Percentiles rank a stretch among this genome's conserved stretches.
Evolutionary conservation across 1,140 invertebrate species (phyloP).

Genomic region (Akabosia matsudoensis): DNA sequence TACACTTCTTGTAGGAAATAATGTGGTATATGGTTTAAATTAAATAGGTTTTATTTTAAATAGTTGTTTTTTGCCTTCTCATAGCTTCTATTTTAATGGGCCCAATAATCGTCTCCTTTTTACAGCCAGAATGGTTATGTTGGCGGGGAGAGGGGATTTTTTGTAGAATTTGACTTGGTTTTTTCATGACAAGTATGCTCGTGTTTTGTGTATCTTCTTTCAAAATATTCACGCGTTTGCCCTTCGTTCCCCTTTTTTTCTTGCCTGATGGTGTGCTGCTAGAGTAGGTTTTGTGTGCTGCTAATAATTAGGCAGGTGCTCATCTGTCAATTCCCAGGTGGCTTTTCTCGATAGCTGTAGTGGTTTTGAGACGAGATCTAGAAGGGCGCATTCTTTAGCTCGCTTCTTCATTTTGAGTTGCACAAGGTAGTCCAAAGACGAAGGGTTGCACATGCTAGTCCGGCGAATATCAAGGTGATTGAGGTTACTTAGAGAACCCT

Average conservation of each 20-base stretch:
- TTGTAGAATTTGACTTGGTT: conserved; percentile 15
- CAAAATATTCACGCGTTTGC: not conserved
- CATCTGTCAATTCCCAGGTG: conserved; percentile 14
- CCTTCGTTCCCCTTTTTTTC: not conserved
- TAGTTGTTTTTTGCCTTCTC: not conserved
- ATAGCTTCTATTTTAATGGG: not conserved
- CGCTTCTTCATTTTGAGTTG: not conserved
- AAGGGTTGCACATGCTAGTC: no score
- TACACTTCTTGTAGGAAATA: not conserved
- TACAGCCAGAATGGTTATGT: not conserved
- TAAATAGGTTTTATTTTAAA: no score
- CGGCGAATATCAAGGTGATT: no score
- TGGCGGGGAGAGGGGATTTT: not conserved
- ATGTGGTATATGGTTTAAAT: not conserved
- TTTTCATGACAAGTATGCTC: not conserved
- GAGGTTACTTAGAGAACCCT: no score
- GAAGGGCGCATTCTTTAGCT: not conserved
- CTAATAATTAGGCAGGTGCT: conserved; percentile 21
- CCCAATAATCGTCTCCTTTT: not conserved
- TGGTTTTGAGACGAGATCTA: not conserved
- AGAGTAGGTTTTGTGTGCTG: conserved; percentile 16
- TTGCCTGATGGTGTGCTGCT: conserved; percentile 19
- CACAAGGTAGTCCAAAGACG: no score
- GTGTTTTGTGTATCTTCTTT: not conserved
- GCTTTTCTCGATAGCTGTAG: not conserved